Evolutionary conservation across 2,113 vertebrate genomes (phyloP), one percentile per base, ranked within the genome.

Genomic region (Pomatostomus ruficeps): DNA sequence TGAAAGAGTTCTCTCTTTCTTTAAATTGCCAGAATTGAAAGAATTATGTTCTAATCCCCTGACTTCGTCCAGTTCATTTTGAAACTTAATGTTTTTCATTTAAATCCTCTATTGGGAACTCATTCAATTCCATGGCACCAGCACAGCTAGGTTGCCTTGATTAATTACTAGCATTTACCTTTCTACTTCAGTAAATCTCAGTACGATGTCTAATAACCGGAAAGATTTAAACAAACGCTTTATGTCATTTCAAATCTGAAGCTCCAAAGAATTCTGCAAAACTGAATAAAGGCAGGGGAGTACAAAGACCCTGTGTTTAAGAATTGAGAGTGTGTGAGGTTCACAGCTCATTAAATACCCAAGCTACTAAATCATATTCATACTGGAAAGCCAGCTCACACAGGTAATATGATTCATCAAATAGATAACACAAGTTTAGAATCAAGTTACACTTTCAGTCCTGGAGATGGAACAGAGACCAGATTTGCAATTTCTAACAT

Each of bases 11-110:
- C 90, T 92, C 66, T 73, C 59, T 96, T 96, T 94, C 95, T 95
- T 96, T 96, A 93, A 96, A 85, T 95, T 96, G 71, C n/a, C 43
- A 88, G 67, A 91, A 97, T 96, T 95, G 95, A 96, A 97, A 95
- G 95, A 95, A 96, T 97, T 97, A 97, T 84, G 75, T 92, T 87
- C 92, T 97, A 98, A 97, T 97, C 86, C 85, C 77, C 88, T 97
- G 93, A 93, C 95, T 97, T 94, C 87, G 96, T 85, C 89, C 88
- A 95, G 88, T 78, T 95, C 70, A 96, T 97, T 97, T 96, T 91
- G 77, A 97, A 97, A 96, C 92, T 93, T 94, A 94, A 96, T 96
- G 96, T 92, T 96, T 96, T 97, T 95, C 67, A 97, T 94, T 97
- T 97, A 97, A 97, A 92, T 97, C 95, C 96, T 96, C 97, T 79